Conservation (phyloP, 2,797 vertebrate genomes). For the Myoxocephalus aenaeus region DNA sequence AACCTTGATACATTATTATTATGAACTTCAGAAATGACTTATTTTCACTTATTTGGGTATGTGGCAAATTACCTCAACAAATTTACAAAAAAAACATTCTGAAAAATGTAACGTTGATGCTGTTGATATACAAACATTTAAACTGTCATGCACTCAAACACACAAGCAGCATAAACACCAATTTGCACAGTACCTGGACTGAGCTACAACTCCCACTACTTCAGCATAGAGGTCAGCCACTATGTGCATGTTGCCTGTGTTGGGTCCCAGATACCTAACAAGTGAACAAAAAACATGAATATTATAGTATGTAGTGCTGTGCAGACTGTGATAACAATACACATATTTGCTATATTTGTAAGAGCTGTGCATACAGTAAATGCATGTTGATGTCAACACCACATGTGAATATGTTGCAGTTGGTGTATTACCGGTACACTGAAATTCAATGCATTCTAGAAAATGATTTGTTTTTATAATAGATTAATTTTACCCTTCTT, state of each 20-base stretch:
- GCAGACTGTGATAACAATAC: background rate
- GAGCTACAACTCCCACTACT: constrained; percentile 96
- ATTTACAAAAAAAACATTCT: background rate
- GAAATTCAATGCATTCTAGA: background rate
- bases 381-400: background rate
- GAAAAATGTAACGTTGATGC: background rate
- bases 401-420: no score
- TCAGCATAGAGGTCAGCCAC: constrained; percentile 98
- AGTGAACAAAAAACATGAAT: constrained; percentile 17
- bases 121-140: constrained; percentile 5
- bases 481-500: constrained; percentile 91
- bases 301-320: background rate
- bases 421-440: background rate
- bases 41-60: background rate
- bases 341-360: background rate
- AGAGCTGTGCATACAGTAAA: background rate
- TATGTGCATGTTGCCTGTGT: constrained; percentile 99
- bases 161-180: constrained; percentile 10
- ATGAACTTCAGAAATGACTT: background rate
- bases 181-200: constrained; percentile 89
- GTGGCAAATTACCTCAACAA: background rate
- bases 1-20: background rate
- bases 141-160: background rate
- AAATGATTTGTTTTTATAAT: constrained; percentile 7
- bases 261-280: constrained; percentile 95